Base-by-base conservation (phyloP, 2,797 vertebrate genomes). In the Esox masquinongy region DNA sequence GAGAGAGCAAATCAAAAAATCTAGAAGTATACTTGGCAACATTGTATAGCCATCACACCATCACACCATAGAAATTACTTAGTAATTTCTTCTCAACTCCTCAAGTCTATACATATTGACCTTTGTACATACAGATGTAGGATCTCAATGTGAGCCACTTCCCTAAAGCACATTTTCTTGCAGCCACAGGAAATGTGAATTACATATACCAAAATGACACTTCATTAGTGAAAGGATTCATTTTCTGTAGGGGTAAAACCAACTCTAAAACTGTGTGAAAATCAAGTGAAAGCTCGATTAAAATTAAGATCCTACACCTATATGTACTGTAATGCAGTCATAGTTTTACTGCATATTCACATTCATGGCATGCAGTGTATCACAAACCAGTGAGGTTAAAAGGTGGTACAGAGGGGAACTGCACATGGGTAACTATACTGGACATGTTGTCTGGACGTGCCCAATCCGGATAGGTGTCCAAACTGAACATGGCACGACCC, bases 401-500 rank as follows among this genome's bases (percentile, higher is more conserved):
- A 4, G 87, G 79, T 78, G 78, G 88, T 73, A 89, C 77, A 1
- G 92, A 88, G 67, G 88, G 50, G 31, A 95, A 88, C 77, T 87
- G 90, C 34, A 88, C 77, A 64, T 80, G 74, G 36, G 83, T 24
- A 11, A 86, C 8, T 53, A 80, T 4, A 0, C 75, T 81, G 0
- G 96, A 93, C 73, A 80, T 70, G 68, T 97, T 99, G 78, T 87
- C 47, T 8, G 87, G 75, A 36, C 91, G 91, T 71, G 96, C 96
- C 98, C 98, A 99, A 0, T 95, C 95, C 5, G 98, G 98, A 84
- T 95, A 97, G 36, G 88, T 86, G 74, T 92, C 87, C 83, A 99
- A 85, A 83, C 92, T 86, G 82, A 99, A 99, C 95, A 99, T 96
- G 88, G 89, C 88, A 50, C 94, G 83, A 5, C 96, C 98, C 98